A percentile compares a stretch with the other conserved stretches of the same genome.
Conservation (phyloP, 1,140 invertebrate genomes). For the Drosophila oshimai region DNA sequence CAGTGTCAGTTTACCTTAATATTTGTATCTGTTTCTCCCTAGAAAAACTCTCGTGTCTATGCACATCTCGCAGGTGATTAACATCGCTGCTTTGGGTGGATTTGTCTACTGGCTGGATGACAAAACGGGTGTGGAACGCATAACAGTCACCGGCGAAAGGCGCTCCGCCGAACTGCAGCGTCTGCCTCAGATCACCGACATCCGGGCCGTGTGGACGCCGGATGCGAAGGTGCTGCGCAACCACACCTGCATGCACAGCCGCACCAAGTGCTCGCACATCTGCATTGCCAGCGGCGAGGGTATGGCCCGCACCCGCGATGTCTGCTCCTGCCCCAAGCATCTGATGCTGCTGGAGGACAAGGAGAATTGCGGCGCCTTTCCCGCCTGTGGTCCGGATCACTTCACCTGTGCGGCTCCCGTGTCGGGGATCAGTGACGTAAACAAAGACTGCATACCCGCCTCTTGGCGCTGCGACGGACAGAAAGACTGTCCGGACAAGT, state of each 20-base stretch:
- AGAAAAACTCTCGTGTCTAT: constrained; percentile 83
- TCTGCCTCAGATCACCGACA: constrained; percentile 85
- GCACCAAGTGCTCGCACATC: constrained; percentile 82
- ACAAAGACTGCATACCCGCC: constrained; percentile 90
- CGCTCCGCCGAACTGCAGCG: constrained; percentile 83
- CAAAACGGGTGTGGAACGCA: constrained; percentile 85
- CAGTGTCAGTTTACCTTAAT: not conserved
- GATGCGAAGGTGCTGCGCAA: constrained; percentile 71
- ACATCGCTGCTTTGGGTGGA: constrained; percentile 87
- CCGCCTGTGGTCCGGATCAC: constrained; percentile 89
- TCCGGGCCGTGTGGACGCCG: constrained; percentile 85
- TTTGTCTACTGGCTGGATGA: constrained; percentile 93
- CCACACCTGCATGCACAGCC: constrained; percentile 74
- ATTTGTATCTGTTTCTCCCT: not conserved
- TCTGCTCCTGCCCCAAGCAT: constrained; percentile 91
- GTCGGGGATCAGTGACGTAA: constrained; percentile 67
- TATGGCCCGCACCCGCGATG: constrained; percentile 81
- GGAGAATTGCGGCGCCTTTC: constrained; percentile 87
- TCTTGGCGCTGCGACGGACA: constrained; percentile 87
- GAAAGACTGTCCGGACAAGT: constrained; percentile 90
- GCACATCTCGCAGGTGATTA: constrained; percentile 84
- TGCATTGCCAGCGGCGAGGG: constrained; percentile 88
- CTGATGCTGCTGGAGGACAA: constrained; percentile 88
- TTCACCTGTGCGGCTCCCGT: constrained; percentile 88
- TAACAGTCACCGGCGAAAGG: constrained; percentile 83